Base-by-base conservation (phyloP, 2,113 vertebrate species). In the Anoplopoma fimbria region DNA sequence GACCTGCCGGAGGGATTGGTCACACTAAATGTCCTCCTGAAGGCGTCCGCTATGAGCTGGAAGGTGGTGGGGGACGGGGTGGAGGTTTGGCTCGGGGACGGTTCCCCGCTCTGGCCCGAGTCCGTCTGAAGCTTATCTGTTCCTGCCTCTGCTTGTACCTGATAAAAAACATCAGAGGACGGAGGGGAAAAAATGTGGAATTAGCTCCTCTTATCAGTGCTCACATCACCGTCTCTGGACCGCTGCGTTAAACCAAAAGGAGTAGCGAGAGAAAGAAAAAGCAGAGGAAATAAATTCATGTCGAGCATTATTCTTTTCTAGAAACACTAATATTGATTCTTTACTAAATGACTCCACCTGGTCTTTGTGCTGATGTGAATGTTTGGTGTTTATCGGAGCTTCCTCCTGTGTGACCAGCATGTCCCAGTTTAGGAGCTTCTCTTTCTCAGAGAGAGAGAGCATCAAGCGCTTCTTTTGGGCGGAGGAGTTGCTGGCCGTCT, bases 371-470 rank as follows among this genome's bases (percentile, higher is more conserved):
- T 78, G 79, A 4, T 21, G 49, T 19, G 70, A 10, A 10, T 78
- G 79, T 9, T 60, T 49, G 29, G 55, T 0, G 55, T 58, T 53
- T 0, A 6, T 21, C 0, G 53, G 34, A 36, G 71, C 38, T 29
- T 86, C 87, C 27, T 92, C 92, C 14, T 82, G 49, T 33, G 86
- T 31, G 3, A 57, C 27, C 34, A 72, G 38, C 8, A 87, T 6
- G 19, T 95, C 90, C 93, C 94, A 95, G 78, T 90, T 83, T 27
- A 95, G 88, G 10, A 95, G 93, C 82, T 88, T 94, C 85, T 94
- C 90, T 67, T 93, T 95, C n/a, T 93, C 89, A 6, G 79, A 55
- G 0, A 3, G 42, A 9, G 95, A 90, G 10, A 95, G 42, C 4
- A 57, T 57, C 73, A 95, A 77, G 53, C 88, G 86, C 45, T 92